phyloP scores from a whole-genome alignment of 2,888 invertebrate species.

The Clunio marinus region DNA sequence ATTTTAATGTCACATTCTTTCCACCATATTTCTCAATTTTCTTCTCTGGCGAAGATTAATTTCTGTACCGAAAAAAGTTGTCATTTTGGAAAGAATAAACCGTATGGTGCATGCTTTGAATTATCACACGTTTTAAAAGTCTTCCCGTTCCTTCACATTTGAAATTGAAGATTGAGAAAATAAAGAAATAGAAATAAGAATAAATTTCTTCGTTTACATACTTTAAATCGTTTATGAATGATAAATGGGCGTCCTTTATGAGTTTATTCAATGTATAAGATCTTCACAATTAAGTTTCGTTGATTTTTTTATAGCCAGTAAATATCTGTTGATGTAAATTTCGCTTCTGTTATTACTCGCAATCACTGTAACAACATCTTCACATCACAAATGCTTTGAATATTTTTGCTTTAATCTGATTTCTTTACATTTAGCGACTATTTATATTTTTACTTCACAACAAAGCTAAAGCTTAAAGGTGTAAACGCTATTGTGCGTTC shows the following conservation, averaged over 20 bases:
- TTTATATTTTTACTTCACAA: neutral
- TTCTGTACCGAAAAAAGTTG: conserved; percentile 35
- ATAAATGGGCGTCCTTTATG: neutral
- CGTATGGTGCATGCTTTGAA: conserved; percentile 37
- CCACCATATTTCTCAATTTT: conserved; percentile 28
- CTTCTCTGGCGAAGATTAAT: conserved; percentile 23
- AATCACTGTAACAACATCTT: neutral
- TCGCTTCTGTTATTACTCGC: neutral
- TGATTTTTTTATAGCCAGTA: neutral
- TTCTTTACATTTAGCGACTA: conserved; percentile 6
- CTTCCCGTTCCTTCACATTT: no score
- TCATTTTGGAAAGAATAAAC: conserved; percentile 29
- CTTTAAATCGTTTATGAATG: conserved; percentile 26
- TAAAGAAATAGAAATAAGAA: neutral
- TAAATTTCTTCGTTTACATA: conserved; percentile 10
- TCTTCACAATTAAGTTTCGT: neutral
- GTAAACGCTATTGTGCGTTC: neutral
- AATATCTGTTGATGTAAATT: neutral
- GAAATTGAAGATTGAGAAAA: neutral
- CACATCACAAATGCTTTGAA: neutral
- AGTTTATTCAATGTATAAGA: neutral
- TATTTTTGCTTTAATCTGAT: neutral
- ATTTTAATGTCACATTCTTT: conserved; percentile 37
- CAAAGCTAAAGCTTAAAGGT: neutral
- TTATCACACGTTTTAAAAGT: conserved; percentile 16